These are phyloP conservation scores for Thunnus thynnus DNA, from an alignment of 2,113 vertebrate species.

Conservation along the genomic window DNA sequence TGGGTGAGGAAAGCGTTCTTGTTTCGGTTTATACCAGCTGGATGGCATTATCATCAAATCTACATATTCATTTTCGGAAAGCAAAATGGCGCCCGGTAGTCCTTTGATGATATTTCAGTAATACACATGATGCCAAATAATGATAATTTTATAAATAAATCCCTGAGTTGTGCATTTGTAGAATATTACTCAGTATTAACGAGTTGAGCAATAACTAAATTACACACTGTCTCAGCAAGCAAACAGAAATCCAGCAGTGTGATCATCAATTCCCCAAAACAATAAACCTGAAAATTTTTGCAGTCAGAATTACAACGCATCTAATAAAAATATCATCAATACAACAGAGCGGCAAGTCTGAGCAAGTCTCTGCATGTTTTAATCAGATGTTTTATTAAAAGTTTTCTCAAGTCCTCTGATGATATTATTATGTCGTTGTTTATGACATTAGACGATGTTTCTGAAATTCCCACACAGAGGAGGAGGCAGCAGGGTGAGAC, in stretches of 20 bases:
- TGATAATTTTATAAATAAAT: neutral
- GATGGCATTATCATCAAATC: neutral
- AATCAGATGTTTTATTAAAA: constrained; percentile 23
- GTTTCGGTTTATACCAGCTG: neutral
- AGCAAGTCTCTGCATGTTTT: neutral
- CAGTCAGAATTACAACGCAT: neutral
- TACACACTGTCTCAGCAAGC: constrained; percentile 3
- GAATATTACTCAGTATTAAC: constrained; percentile 13
- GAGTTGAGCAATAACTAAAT: constrained; percentile 13
- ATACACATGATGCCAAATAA: neutral
- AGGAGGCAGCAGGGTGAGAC: neutral
- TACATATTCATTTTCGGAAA: neutral
- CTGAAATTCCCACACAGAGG: neutral
- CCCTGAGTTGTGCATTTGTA: neutral
- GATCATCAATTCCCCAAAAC: constrained; percentile 13
- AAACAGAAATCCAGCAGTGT: constrained; percentile 22
- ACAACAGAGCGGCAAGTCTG: neutral
- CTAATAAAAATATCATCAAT: neutral
- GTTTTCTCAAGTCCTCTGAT: neutral
- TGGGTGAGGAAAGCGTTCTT: neutral
- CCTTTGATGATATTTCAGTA: neutral
- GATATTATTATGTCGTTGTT: neutral
- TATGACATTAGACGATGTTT: neutral
- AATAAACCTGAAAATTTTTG: constrained; percentile 4
- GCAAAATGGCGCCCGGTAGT: neutral